Evolutionary conservation across 1,140 invertebrate species (phyloP), one percentile per base, ranked within the genome.

Genomic region (Mya arenaria): DNA sequence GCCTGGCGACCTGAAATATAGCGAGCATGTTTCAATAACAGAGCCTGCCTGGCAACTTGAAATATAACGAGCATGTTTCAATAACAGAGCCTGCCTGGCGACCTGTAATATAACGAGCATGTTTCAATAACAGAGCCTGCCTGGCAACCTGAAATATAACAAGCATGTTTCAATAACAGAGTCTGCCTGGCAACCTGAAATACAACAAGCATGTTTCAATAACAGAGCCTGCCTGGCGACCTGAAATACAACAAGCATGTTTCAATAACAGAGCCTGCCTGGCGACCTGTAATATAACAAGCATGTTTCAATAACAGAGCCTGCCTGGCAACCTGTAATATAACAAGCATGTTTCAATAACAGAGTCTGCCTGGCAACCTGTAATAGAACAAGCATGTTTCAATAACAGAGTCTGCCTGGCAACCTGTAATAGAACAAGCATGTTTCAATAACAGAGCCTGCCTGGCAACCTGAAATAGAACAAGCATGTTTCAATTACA

Each of bases 1-100:
- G 86, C 73, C 10, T 87, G 87, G 10, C 90, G 86, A n/a, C 89
- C 89, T 91, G 83, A 39, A 81, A 86, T 3, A 39, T 23, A 56
- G n/a, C n/a, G n/a, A n/a, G n/a, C n/a, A n/a, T n/a, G n/a, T n/a
- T 52, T 52, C 41, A 44, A 44, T 44, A 10, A 44, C 10, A 44
- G 10, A 44, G 19, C 41, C 41, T 10, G 41, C 19, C 41, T 44
- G 41, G 10, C 41, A 44, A 44, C 41, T 19, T 44, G 41, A 10
- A 44, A 44, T 19, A 44, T 44, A 44, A 44, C 41, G 10, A 10
- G 41, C 41, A 44, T 19, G 10, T 10, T 44, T 44, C 41, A 44
- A 44, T 44, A 10, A 44, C 41, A 44, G 41, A 44, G 19, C 41
- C 41, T 10, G 41, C 19, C 41, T 44, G 41, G 10, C 41, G 19